A percentile compares a stretch with the other conserved stretches of the same genome.
phyloP scores from a whole-genome alignment of 2,888 invertebrate genomes.

The Cephus runcator region DNA sequence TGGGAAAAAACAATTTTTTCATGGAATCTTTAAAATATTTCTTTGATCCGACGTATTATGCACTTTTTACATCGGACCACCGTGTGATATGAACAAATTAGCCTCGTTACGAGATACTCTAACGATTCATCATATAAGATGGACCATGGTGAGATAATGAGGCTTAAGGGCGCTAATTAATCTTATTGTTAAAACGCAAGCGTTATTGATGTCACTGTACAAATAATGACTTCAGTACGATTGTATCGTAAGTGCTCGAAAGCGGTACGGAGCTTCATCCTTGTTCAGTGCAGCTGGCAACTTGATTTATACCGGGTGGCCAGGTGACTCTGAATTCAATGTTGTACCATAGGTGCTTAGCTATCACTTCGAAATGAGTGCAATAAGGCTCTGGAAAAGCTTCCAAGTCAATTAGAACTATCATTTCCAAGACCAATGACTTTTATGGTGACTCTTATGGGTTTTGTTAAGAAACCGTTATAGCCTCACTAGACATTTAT shows the following conservation, averaged over 20 bases:
- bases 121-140: background rate
- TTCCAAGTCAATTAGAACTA: background rate
- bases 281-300: conserved; percentile 4
- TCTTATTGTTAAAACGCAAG: background rate
- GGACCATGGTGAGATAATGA: background rate
- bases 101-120: background rate
- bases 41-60: background rate
- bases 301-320: conserved; percentile 9
- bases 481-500: background rate
- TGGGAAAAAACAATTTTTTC: background rate
- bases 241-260: conserved; percentile 1
- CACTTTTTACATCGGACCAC: background rate
- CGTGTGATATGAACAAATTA: background rate
- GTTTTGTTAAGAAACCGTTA: background rate
- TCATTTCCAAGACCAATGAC: background rate
- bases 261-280: conserved; percentile 6
- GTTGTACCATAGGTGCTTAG: background rate
- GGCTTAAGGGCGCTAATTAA: conserved; percentile 1
- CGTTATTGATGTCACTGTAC: conserved; percentile 4
- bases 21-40: background rate
- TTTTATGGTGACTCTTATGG: background rate
- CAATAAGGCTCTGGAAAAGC: background rate
- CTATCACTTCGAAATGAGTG: background rate
- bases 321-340: conserved; percentile 4
- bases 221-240: conserved; percentile 2